These are phyloP conservation scores for Anthopleura xanthogrammica DNA, from an alignment of 92 coral and sea anemone species.

Conservation along the genomic window DNA sequence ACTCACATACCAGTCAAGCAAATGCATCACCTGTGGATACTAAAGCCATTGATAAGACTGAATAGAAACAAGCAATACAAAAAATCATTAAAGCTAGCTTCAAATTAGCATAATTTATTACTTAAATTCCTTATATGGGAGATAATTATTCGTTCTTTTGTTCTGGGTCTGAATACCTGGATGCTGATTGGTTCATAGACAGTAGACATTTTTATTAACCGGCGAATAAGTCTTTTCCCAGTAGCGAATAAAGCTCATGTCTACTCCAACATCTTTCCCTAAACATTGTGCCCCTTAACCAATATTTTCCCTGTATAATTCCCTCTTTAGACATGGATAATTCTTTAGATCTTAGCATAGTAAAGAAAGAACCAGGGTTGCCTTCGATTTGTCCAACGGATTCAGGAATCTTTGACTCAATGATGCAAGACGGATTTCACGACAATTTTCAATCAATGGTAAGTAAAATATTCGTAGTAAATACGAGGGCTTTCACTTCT, in stretches of 20 bases:
- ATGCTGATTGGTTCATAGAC: slow-evolving; percentile 57
- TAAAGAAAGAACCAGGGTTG: slow-evolving; percentile 83
- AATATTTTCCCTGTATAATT: neutral
- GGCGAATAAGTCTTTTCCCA: slow-evolving; percentile 44
- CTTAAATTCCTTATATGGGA: slow-evolving; percentile 51
- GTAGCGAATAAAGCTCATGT: slow-evolving; percentile 66
- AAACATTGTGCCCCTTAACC: neutral
- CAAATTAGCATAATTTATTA: slow-evolving; percentile 62
- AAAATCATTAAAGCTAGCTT: slow-evolving; percentile 21
- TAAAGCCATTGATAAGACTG: neutral
- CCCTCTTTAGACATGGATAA: slow-evolving; percentile 41
- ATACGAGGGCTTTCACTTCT: neutral
- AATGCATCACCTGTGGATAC: slow-evolving; percentile 86
- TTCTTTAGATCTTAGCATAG: slow-evolving; percentile 81
- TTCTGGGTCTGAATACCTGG: slow-evolving; percentile 22
- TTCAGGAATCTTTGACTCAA: slow-evolving; percentile 73
- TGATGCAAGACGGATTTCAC: slow-evolving; percentile 85
- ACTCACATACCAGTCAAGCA: slow-evolving; percentile 77
- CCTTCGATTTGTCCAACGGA: slow-evolving; percentile 73
- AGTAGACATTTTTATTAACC: slow-evolving; percentile 50
- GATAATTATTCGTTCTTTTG: slow-evolving; percentile 5
- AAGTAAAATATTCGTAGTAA: slow-evolving; percentile 46
- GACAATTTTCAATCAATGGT: slow-evolving; percentile 81
- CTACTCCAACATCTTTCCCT: slow-evolving; percentile 16
- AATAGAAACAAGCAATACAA: slow-evolving; percentile 12